phyloP scores from a whole-genome alignment of 2,888 invertebrate genomes.

The Torymus aiolomorphi region DNA sequence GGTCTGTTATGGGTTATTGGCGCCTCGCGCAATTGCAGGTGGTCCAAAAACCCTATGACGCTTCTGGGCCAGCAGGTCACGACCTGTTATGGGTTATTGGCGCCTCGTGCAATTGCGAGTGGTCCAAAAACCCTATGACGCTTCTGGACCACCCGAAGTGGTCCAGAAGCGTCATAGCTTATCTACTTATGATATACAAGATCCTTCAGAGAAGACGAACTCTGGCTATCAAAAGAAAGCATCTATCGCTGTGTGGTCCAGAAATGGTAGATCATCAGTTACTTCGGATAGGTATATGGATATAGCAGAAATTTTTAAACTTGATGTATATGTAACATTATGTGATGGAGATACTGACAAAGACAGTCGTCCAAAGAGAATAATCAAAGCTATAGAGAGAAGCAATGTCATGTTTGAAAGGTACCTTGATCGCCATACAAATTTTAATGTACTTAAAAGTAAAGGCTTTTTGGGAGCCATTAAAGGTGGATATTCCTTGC shows the following conservation, averaged over 20 bases:
- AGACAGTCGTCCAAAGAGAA: conserved; percentile 83
- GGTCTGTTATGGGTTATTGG: too few species aligned
- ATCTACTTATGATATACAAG: too few species aligned
- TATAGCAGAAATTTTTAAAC: conserved; percentile 85
- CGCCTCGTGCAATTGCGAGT: too few species aligned
- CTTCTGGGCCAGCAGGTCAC: too few species aligned
- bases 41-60: too few species aligned
- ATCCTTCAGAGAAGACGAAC: conserved; percentile 82
- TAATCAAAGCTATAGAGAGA: conserved; percentile 83
- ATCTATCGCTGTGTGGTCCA: conserved; percentile 86
- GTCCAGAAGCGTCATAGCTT: too few species aligned
- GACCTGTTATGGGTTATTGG: too few species aligned
- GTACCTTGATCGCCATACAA: conserved; percentile 82
- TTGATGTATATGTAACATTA: conserved; percentile 88
- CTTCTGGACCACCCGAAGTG: too few species aligned
- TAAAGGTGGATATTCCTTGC: conserved; percentile 85
- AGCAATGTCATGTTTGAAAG: conserved; percentile 82
- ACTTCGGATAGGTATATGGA: conserved; percentile 85
- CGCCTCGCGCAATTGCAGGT: too few species aligned
- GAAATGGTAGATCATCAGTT: conserved; percentile 84
- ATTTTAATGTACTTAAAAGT: conserved; percentile 77
- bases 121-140: too few species aligned
- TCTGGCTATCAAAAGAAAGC: conserved; percentile 84
- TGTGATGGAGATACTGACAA: conserved; percentile 86
- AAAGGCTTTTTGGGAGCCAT: conserved; percentile 81